Percentiles rank a stretch among this genome's conserved stretches.
phyloP scores from a whole-genome alignment of 2,113 vertebrate genomes.

The Rousettus leschenaultii region DNA sequence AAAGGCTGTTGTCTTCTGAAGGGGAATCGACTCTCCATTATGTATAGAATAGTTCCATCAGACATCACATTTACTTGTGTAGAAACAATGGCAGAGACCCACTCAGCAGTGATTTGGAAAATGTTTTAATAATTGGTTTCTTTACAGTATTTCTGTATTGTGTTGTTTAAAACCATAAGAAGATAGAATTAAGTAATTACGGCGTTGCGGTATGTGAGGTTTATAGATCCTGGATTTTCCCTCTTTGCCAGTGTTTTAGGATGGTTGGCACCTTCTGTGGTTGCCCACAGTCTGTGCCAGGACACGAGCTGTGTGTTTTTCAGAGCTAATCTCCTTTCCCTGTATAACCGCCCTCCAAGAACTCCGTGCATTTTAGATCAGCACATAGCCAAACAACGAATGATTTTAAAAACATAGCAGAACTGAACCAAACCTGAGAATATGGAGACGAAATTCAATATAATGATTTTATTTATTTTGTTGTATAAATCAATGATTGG shows the following conservation, averaged over 20 bases:
- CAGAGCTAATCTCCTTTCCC: neutral
- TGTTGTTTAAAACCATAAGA: neutral
- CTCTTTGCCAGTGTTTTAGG: neutral
- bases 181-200: neutral
- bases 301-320: neutral
- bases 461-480: constrained; percentile 75
- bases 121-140: neutral
- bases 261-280: neutral
- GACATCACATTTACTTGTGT: neutral
- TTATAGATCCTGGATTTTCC: neutral
- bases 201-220: neutral
- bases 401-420: neutral
- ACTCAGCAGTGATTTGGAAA: neutral
- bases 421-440: neutral
- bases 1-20: neutral
- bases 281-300: neutral
- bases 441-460: constrained; percentile 24
- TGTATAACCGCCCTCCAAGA: neutral
- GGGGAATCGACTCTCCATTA: neutral
- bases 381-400: neutral
- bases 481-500: constrained; percentile 72
- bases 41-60: neutral
- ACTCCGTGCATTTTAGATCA: neutral
- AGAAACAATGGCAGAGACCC: neutral
- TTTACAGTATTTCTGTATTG: neutral